Evolutionary conservation across 2,113 vertebrate species (phyloP).

Genomic region (Etheostoma spectabile): DNA sequence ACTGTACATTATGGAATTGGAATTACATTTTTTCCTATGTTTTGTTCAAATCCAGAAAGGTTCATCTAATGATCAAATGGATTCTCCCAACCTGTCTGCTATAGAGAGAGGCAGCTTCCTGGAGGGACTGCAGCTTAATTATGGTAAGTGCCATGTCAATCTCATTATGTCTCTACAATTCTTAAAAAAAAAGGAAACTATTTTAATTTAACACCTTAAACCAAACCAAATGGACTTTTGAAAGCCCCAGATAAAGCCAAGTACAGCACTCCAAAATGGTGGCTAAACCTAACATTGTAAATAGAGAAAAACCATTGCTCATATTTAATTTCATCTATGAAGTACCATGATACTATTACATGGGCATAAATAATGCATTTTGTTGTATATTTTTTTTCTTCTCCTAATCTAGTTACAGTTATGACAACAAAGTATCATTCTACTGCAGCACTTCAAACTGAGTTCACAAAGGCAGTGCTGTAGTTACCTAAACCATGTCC

Average conservation of each 20-base stretch:
- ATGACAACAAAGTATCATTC: background rate
- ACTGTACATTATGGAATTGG: background rate
- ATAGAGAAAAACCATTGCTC: background rate
- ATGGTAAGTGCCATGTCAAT: conserved; percentile 40
- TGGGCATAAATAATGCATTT: background rate
- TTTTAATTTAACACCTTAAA: background rate
- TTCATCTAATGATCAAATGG: background rate
- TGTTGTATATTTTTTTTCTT: background rate
- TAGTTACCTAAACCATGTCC: no score
- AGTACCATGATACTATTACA: background rate
- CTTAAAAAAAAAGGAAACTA: background rate
- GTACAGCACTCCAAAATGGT: background rate
- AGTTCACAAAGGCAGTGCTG: no score
- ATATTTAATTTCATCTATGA: no score
- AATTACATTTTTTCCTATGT: background rate
- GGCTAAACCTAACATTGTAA: background rate
- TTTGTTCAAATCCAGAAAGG: conserved; percentile 36
- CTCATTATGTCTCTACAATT: no score
- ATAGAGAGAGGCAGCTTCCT: conserved; percentile 63
- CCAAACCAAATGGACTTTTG: background rate
- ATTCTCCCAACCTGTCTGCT: conserved; percentile 45
- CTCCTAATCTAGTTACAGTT: background rate
- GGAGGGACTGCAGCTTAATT: conserved; percentile 35
- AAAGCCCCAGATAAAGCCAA: background rate
- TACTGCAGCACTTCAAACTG: background rate